Evolutionary conservation across 2,797 vertebrate genomes (phyloP).

Genomic region (Eulemur albifrons): DNA sequence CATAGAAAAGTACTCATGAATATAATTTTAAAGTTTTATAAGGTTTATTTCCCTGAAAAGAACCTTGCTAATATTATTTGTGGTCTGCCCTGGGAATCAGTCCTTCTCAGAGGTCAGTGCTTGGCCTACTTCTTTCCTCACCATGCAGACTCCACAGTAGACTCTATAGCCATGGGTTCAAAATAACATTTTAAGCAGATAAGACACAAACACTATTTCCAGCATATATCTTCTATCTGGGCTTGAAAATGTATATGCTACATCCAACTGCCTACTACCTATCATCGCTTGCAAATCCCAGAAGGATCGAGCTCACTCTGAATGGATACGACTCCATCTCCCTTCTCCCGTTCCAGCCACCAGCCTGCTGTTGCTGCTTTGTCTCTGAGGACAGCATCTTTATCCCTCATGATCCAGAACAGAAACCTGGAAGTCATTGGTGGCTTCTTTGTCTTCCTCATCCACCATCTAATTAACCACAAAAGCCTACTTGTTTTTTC

Average conservation of each 20-base stretch:
- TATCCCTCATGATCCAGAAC: background rate
- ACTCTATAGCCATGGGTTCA: background rate
- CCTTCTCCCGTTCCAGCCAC: background rate
- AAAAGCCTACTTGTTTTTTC: background rate
- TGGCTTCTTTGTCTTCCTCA: background rate
- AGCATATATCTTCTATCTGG: background rate
- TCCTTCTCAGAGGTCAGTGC: background rate
- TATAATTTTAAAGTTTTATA: conserved; percentile 20
- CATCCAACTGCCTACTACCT: background rate
- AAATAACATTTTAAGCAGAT: background rate
- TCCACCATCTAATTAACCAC: no score
- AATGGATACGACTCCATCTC: no score
- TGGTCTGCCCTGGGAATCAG: background rate
- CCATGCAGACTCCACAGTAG: background rate
- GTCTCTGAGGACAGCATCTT: background rate
- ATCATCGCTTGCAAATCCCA: background rate
- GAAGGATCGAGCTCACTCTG: background rate
- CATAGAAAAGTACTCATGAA: background rate
- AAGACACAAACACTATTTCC: background rate
- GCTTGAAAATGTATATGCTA: background rate
- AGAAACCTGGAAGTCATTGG: background rate
- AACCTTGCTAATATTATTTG: background rate
- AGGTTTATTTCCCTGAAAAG: background rate
- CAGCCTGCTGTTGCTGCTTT: background rate
- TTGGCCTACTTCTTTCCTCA: background rate